phyloP scores from a whole-genome alignment of 1,140 invertebrate species.

The Drosophila sulfurigaster region DNA sequence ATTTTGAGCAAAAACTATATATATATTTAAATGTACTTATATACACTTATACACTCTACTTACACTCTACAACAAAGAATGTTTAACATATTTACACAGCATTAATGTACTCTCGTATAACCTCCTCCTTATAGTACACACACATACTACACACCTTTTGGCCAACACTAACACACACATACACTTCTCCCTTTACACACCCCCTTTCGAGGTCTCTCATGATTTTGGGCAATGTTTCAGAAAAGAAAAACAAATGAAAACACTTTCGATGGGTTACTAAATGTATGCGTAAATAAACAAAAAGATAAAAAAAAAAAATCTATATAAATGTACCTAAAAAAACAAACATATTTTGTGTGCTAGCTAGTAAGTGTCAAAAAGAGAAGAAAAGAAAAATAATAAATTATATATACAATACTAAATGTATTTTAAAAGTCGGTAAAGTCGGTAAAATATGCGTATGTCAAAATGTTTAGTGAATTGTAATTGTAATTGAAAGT shows the following conservation, averaged over 20 bases:
- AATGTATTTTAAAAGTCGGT: conserved; percentile 44
- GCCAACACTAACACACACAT: conserved; percentile 11
- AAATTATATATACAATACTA: conserved; percentile 57
- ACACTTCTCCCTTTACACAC: conserved; percentile 27
- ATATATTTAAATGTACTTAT: conserved; percentile 81
- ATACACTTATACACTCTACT: conserved; percentile 68
- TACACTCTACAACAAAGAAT: conserved; percentile 19
- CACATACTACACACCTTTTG: conserved; percentile 38
- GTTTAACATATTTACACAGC: conserved; percentile 67
- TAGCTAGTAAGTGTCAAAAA: conserved; percentile 82
- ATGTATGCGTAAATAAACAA: conserved; percentile 75
- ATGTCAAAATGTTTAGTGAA: conserved; percentile 71
- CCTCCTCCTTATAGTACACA: conserved; percentile 24
- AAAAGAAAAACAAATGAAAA: conserved; percentile 17
- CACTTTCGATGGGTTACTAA: conserved; percentile 66
- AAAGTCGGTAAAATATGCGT: conserved; percentile 62
- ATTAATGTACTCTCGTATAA: conserved; percentile 21
- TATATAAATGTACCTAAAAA: conserved; percentile 81
- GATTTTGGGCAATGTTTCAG: conserved; percentile 51
- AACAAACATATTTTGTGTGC: conserved; percentile 79
- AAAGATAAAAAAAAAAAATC: conserved; percentile 49
- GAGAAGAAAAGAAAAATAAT: conserved; percentile 42
- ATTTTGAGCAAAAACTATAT: conserved; percentile 73
- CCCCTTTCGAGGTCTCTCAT: conserved; percentile 53
- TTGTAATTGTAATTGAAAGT: conserved; percentile 55